Base-by-base conservation (phyloP, 2,797 vertebrate genomes). In the Poecilia gillii region DNA sequence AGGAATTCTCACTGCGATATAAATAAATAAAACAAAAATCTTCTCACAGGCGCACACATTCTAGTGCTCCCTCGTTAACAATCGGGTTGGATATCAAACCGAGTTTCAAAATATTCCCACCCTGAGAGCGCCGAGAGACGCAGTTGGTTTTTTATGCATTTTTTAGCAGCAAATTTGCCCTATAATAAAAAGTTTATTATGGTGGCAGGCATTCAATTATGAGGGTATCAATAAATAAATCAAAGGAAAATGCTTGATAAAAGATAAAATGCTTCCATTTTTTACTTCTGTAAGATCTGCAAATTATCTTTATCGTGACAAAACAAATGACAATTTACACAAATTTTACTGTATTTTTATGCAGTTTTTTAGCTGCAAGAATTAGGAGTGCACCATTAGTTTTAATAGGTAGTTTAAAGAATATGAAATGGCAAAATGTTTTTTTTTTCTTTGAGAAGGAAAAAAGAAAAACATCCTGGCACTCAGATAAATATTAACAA, bases 161-260 rank as follows among this genome's bases (percentile, higher is more conserved):
- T 88, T 89, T 85, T 94, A 91, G 91, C 91, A 93, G 80, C 68
- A 84, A 85, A 88, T 84, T 82, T 85, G 66, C 75, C 85, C 41
- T 87, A 31, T 87, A 92, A 93, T 95, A 90, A 93, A 94, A 93
- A 90, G 85, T 94, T 91, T 80, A 93, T 90, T 85, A 91, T 87
- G 86, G 75, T 94, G 91, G 92, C 90, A 93, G 85, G 88, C 85
- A 81, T 78, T 87, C 79, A 85, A 77, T 89, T 87, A 81, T 86
- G 84, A 75, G 91, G 88, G 90, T 89, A 90, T 88, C 83, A 92
- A 90, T 85, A 89, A 89, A 28, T n/a, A 28, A 57, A 57, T 74
- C 47, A 73, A 39, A 6, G 23, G 80, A 81, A 92, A 89, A 91
- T 76, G 78, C 78, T 86, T 90, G 85, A 89, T 85, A 73, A 49